These are phyloP conservation scores for Formicarius rufipectus DNA, from an alignment of 2,113 vertebrate species.

Conservation along the genomic window DNA sequence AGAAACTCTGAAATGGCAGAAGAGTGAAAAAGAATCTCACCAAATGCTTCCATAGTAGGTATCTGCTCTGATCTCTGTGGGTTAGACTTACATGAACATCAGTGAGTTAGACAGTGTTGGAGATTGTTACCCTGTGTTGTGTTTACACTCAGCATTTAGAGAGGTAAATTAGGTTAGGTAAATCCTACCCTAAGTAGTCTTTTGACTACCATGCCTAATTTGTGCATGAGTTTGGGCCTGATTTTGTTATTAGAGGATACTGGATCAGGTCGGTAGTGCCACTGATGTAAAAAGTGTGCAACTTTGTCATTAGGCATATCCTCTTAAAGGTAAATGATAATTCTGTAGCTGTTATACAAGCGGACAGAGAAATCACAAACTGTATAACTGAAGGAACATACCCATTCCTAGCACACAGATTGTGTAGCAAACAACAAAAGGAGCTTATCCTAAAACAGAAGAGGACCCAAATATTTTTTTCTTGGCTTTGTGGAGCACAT, in stretches of 20 bases:
- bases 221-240: neutral
- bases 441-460: slow-evolving; percentile 28
- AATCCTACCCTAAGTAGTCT: neutral
- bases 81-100: neutral
- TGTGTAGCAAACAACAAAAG: slow-evolving; percentile 30
- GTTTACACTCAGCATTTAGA: neutral
- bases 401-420: neutral
- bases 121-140: neutral
- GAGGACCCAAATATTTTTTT: slow-evolving; percentile 8
- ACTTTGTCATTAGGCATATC: neutral
- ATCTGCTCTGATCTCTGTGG: neutral
- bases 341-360: neutral
- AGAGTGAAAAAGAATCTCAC: neutral
- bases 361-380: neutral
- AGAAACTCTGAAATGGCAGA: neutral
- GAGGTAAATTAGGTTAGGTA: neutral
- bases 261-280: neutral
- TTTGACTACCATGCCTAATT: neutral
- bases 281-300: neutral
- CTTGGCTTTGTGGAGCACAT: neutral
- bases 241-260: neutral
- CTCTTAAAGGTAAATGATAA: neutral
- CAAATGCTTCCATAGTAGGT: neutral
- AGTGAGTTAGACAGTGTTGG: rapidly evolving
- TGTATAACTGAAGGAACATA: neutral